Conservation (phyloP, 2,797 vertebrate genomes). For the Paratrypauchen microcephalus region DNA sequence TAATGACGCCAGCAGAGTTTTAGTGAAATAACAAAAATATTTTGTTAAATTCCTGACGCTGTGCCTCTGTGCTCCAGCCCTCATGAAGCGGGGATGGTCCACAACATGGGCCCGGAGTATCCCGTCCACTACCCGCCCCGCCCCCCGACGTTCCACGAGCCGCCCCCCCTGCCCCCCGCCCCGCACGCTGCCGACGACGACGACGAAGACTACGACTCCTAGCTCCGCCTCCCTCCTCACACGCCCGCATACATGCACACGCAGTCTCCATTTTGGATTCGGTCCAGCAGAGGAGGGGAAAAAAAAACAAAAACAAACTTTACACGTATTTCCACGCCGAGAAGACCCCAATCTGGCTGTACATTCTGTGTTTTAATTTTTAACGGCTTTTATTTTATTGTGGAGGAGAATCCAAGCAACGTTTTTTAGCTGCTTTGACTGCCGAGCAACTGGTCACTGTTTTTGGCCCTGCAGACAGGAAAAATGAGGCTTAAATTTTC, state of each 20-base stretch:
- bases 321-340: background rate
- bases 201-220: slow-evolving; percentile 90
- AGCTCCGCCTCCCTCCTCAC: slow-evolving; percentile 58
- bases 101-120: background rate
- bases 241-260: background rate
- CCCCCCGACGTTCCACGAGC: slow-evolving; percentile 58
- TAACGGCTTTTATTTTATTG: slow-evolving; percentile 64
- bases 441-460: slow-evolving; percentile 38
- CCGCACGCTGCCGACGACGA: slow-evolving; percentile 74
- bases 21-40: too few species aligned
- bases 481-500: slow-evolving; percentile 52
- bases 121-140: slow-evolving; percentile 66
- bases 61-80: background rate
- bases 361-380: slow-evolving; percentile 75
- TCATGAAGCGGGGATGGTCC: background rate
- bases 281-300: slow-evolving; percentile 30
- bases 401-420: slow-evolving; percentile 57
- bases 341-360: slow-evolving; percentile 58
- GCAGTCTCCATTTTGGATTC: slow-evolving; percentile 46
- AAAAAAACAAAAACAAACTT: slow-evolving; percentile 16
- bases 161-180: slow-evolving; percentile 54
- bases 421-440: slow-evolving; percentile 70
- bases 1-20: background rate
- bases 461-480: slow-evolving; percentile 44
- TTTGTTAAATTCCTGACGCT: background rate